Evolutionary conservation across 2,888 invertebrate genomes (phyloP), one percentile per base, ranked within the genome.

Genomic region (Nudaria mundana): DNA sequence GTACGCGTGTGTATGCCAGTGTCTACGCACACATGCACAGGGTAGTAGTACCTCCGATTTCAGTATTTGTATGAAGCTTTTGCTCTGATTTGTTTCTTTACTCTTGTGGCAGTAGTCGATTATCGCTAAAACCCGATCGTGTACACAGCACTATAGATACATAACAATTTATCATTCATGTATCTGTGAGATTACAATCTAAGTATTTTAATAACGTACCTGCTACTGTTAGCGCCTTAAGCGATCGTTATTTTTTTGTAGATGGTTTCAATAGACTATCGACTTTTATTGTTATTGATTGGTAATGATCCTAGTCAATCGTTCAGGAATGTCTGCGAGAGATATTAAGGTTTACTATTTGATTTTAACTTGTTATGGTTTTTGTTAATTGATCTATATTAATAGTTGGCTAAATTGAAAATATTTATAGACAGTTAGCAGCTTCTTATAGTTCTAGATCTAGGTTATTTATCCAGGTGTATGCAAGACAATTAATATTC

Each of bases 161-260:
- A 43, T 48, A 52, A 52, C 47, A 53, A 56, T 63, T 53, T 53
- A 63, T 59, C 63, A 57, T 59, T 51, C 58, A 36, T 47, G 45
- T 46, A 61, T 58, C 59, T 52, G 12, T 48, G 41, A 53, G 67
- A 67, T 76, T 70, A 63, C 59, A 53, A 65, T 71, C 69, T 67
- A 62, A 66, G 63, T 56, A 67, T 66, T 69, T 58, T 65, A 65
- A 60, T 66, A 66, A 59, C 51, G 47, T 50, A 72, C 67, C 65
- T 41, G 80, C 81, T 81, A 77, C 81, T 63, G 75, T 71, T 67
- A 64, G 53, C 64, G 81, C 81, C 78, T 53, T 40, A 40, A 74
- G 81, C 75, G 29, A 46, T 56, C 11, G 35, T 56, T n/a, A 4
- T 20, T 56, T 63, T 61, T 52, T 49, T 52, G 52, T 52, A 48